A percentile compares a stretch with the other conserved stretches of the same genome.
phyloP scores from a whole-genome alignment of 37 sponge, comb jelly and placozoan species.

The Tethya wilhelma region DNA sequence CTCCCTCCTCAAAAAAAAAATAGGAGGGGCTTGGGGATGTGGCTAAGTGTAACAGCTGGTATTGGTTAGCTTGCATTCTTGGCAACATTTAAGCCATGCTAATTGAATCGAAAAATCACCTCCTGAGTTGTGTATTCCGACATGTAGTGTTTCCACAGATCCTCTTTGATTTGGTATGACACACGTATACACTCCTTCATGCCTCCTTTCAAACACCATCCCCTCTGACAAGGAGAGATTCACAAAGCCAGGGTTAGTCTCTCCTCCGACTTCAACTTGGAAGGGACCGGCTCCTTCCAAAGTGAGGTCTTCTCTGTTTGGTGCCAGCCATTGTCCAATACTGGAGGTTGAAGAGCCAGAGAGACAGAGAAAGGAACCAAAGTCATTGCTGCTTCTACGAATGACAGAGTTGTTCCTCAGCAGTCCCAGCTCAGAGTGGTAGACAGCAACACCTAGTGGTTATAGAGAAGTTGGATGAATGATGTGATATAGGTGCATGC shows the following conservation, averaged over 20 bases:
- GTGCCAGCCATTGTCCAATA: neutral
- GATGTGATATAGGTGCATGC: too few relatives aligned
- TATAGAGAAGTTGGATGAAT: too few relatives aligned
- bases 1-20: too few relatives aligned
- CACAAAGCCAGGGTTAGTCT: neutral
- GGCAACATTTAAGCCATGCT: too few relatives aligned
- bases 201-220: neutral
- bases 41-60: too few relatives aligned
- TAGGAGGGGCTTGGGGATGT: too few relatives aligned
- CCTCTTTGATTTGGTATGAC: neutral
- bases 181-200: neutral
- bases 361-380: neutral
- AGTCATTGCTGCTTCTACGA: neutral
- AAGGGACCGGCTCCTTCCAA: neutral
- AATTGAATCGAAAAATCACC: too few relatives aligned
- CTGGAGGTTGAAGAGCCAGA: neutral
- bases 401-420: neutral
- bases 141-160: neutral
- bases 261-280: neutral
- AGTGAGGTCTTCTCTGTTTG: neutral
- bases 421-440: neutral
- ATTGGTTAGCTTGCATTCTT: too few relatives aligned
- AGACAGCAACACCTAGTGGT: conserved; percentile 1
- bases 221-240: neutral
- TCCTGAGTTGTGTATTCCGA: too few relatives aligned